phyloP scores from a whole-genome alignment of 2,113 vertebrate genomes.

The Panthera uncia region DNA sequence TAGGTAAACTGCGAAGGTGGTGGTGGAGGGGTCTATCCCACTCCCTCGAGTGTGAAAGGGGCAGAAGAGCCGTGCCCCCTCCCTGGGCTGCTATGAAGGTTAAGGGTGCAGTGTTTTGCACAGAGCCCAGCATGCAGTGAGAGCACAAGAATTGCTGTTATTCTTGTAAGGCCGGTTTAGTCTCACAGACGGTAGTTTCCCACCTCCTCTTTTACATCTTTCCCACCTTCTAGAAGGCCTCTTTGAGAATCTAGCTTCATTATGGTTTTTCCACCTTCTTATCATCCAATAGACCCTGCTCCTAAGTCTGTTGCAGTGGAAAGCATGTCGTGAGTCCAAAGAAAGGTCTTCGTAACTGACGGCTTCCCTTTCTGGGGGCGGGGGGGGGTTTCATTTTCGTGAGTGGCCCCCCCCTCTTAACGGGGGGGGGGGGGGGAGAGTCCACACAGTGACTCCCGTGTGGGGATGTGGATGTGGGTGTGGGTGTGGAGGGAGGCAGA shows the following conservation, averaged over 20 bases:
- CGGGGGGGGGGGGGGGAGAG: background rate
- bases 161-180: background rate
- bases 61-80: background rate
- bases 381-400: background rate
- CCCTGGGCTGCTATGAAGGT: accelerated
- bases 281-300: background rate
- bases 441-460: background rate
- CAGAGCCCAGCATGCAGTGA: background rate
- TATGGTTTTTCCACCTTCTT: background rate
- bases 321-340: background rate
- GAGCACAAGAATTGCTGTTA: background rate
- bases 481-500: background rate
- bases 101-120: too few relatives aligned
- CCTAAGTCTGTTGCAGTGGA: background rate
- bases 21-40: background rate
- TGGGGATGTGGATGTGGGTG: too few relatives aligned
- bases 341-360: background rate
- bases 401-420: background rate
- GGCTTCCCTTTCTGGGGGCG: background rate
- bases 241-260: background rate
- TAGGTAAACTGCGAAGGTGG: background rate
- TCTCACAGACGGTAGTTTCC: background rate
- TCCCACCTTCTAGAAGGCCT: background rate
- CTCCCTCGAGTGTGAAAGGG: background rate
- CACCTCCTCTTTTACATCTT: background rate